Base-by-base conservation (phyloP, 2,797 vertebrate genomes). In the Bradypodion ventrale region DNA sequence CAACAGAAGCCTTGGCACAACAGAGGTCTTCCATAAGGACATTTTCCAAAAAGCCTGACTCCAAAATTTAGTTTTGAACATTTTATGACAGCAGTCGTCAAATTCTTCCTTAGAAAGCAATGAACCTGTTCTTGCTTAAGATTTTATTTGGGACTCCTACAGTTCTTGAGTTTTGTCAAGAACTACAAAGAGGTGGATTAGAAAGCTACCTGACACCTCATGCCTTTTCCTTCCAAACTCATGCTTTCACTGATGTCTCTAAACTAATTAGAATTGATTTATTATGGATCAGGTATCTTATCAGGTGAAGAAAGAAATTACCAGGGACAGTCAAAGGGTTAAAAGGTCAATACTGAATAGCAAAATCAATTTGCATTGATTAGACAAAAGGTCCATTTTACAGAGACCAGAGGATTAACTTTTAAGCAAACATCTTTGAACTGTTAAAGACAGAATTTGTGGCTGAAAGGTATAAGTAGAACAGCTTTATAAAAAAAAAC, bases 291-390 rank as follows among this genome's bases (percentile, higher is more conserved):
- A 97, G 97, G 97, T 97, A 97, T 94, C 97, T 99, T 99, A 99
- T 99, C 98, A 98, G 98, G 97, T 97, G 96, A 97, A 96, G 94
- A 96, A 96, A 95, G 96, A 97, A 99, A 98, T 98, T 97, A 98
- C 97, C 97, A 97, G 96, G 97, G 96, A 96, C 94, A 97, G 97
- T 96, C 95, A 95, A 96, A 95, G 97, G 96, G 97, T 95, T 95
- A 96, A 94, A 92, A 96, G 97, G 97, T 99, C 98, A 98, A 97
- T 98, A 98, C 93, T 95, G 97, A 98, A 98, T 96, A 96, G 97
- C 95, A 98, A 98, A 99, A 98, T 99, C 98, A 98, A 99, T 99
- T 98, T 98, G 97, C 98, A 99, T 98, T 98, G 98, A 99, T 98
- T 98, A 97, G 93, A 96, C 93, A 96, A 98, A 98, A 98, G 97